Conservation (phyloP, 2,113 vertebrate genomes). For the Pterocles orientalis region DNA sequence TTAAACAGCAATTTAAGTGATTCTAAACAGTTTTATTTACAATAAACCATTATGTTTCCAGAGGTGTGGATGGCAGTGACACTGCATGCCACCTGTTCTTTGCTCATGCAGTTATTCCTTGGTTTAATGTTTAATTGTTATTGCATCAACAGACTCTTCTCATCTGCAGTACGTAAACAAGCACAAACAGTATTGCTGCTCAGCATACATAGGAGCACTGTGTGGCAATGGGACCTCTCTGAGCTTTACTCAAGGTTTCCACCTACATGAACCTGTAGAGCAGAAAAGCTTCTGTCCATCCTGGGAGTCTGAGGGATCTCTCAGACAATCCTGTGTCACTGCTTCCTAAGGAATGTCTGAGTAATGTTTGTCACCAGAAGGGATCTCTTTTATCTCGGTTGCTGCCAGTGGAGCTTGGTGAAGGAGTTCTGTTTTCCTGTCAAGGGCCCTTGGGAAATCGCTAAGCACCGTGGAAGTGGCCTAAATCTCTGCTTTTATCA, state of each 20-base stretch:
- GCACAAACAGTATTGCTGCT: accelerated
- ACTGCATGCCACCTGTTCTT: background rate
- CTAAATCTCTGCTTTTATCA: constrained; percentile 27
- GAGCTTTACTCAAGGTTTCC: background rate
- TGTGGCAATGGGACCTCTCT: background rate
- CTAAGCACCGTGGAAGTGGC: constrained; percentile 16
- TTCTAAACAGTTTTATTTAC: background rate
- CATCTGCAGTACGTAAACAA: background rate
- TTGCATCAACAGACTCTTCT: background rate
- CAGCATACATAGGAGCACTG: background rate
- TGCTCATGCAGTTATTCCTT: background rate
- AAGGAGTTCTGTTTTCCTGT: constrained; percentile 11
- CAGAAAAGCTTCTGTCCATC: background rate
- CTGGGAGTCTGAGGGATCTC: background rate
- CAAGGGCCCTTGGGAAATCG: constrained; percentile 15
- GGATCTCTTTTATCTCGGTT: constrained; percentile 14
- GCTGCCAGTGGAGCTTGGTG: background rate
- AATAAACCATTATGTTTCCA: background rate
- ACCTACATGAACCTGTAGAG: background rate
- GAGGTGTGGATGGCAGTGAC: background rate
- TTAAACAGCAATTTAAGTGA: background rate
- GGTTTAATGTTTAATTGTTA: background rate
- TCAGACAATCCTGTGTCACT: background rate
- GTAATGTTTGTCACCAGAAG: constrained; percentile 15
- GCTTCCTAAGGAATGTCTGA: constrained; percentile 12